A percentile compares a stretch with the other conserved stretches of the same genome.
Evolutionary conservation across 37 sponge, comb jelly and placozoan genomes (phyloP).

Genomic region (Aplysina aerophoba): DNA sequence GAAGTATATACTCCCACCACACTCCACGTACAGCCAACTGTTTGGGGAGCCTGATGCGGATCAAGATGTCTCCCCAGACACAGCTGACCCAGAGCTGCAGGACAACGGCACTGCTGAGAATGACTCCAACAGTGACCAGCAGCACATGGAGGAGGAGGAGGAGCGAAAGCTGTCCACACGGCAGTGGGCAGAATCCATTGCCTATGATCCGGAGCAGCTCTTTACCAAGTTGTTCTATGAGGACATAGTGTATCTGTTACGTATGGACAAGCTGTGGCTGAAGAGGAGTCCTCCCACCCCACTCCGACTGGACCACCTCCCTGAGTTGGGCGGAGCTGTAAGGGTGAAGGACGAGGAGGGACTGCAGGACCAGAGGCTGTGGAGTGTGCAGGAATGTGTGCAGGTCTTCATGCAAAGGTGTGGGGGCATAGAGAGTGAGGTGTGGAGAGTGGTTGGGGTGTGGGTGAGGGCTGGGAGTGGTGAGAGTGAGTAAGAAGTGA

Average conservation of each 20-base stretch:
- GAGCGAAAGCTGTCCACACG: constrained; percentile 80
- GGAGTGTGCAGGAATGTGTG: constrained; percentile 83
- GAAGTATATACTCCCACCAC: no score
- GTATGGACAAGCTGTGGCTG: constrained; percentile 98
- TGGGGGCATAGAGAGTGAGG: background rate
- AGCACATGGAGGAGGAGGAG: background rate
- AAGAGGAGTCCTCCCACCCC: constrained; percentile 84
- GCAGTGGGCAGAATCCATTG: constrained; percentile 80
- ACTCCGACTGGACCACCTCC: constrained; percentile 50
- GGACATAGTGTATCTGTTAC: constrained; percentile 91
- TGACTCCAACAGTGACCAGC: background rate
- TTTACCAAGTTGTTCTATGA: constrained; percentile 88
- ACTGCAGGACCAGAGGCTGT: constrained; percentile 90
- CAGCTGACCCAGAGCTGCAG: constrained; percentile 72
- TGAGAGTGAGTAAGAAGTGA: no score
- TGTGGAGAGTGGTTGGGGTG: background rate
- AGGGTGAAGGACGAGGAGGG: background rate
- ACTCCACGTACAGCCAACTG: constrained; percentile 67
- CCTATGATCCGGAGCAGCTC: constrained; percentile 76
- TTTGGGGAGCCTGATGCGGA: constrained; percentile 98
- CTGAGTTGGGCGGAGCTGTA: constrained; percentile 15
- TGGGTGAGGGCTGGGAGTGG: no score
- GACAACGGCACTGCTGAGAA: constrained; percentile 22
- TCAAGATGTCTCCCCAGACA: constrained; percentile 97
- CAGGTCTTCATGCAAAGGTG: constrained; percentile 65